A percentile compares a stretch with the other conserved stretches of the same genome.
These are phyloP conservation scores for Procambarus clarkii DNA, from an alignment of 1,140 invertebrate species.

Conservation along the genomic window DNA sequence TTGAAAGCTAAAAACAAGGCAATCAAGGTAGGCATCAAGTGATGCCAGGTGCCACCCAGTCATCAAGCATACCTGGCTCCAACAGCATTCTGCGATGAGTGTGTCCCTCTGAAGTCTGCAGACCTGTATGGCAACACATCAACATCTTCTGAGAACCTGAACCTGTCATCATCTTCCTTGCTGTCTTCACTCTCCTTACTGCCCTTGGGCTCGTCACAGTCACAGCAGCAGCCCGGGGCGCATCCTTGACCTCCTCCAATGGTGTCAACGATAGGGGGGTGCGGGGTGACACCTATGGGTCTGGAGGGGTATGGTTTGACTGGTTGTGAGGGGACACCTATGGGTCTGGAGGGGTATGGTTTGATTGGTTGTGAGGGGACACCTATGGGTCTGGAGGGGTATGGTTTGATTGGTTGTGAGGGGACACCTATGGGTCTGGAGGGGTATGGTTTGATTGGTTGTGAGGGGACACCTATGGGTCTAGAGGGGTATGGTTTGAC, in stretches of 20 bases:
- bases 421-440: neutral
- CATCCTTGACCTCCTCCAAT: neutral
- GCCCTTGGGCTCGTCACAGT: neutral
- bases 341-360: neutral
- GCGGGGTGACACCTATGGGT: neutral
- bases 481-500: neutral
- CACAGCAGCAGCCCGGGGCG: neutral
- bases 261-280: neutral
- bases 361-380: neutral
- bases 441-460: neutral
- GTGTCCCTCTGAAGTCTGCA: neutral
- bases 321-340: neutral
- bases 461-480: neutral
- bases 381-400: neutral
- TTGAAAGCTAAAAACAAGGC: neutral
- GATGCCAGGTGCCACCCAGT: neutral
- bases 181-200: neutral
- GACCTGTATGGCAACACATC: neutral
- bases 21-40: neutral
- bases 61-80: neutral
- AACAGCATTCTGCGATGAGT: neutral
- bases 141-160: neutral
- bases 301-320: neutral
- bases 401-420: neutral
- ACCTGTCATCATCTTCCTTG: neutral